Evolutionary conservation across 2,797 vertebrate species (phyloP).

Genomic region (Sebastes aleutianus): DNA sequence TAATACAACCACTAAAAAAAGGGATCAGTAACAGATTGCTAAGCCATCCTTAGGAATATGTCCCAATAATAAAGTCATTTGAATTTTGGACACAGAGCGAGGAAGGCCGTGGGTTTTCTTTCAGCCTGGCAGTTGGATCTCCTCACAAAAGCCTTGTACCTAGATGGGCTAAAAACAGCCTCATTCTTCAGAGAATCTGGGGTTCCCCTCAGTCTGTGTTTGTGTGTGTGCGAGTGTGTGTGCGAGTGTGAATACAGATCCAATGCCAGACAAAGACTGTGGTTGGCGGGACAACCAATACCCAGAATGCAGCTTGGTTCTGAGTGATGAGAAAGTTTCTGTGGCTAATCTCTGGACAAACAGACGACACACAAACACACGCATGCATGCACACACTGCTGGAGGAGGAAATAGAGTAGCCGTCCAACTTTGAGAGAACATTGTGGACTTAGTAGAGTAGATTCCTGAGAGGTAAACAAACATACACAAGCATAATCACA

Average conservation of each 20-base stretch:
- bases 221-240: conserved; percentile 30
- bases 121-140: conserved; percentile 61
- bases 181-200: conserved; percentile 69
- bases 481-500: conserved; percentile 55
- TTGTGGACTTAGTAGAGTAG: conserved; percentile 76
- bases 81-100: conserved; percentile 61
- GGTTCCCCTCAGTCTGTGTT: conserved; percentile 69
- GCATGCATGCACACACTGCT: conserved; percentile 64
- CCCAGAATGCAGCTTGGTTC: conserved; percentile 78
- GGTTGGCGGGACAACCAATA: conserved; percentile 81
- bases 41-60: conserved; percentile 30
- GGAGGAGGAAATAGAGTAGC: conserved; percentile 59
- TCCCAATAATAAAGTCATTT: conserved; percentile 65
- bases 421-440: conserved; percentile 65
- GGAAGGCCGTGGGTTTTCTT: conserved; percentile 59
- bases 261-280: conserved; percentile 79
- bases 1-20: neutral
- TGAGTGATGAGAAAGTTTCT: conserved; percentile 81
- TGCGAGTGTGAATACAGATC: conserved; percentile 79
- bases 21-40: neutral
- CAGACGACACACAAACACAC: conserved; percentile 72
- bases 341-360: conserved; percentile 84
- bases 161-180: conserved; percentile 76
- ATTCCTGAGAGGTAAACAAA: conserved; percentile 80
- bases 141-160: conserved; percentile 67